Percentiles rank a stretch among this genome's conserved stretches.
Evolutionary conservation across 2,113 vertebrate genomes (phyloP).

Genomic region (Aix galericulata): DNA sequence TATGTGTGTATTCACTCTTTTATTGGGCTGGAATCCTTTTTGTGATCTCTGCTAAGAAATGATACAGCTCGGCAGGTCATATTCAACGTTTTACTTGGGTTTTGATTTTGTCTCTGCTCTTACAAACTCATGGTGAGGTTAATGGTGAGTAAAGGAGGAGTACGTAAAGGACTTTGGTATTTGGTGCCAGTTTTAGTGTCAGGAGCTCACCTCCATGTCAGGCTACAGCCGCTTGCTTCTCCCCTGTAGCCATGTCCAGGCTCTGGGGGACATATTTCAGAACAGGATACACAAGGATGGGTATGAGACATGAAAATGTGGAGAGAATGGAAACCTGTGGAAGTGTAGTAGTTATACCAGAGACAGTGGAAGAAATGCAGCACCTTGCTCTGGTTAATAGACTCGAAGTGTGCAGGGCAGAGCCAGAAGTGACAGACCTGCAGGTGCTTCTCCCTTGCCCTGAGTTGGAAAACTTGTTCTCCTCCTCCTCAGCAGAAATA

Average conservation of each 20-base stretch:
- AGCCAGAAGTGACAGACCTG: background rate
- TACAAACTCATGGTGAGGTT: background rate
- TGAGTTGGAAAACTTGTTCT: background rate
- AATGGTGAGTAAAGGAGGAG: background rate
- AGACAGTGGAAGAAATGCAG: background rate
- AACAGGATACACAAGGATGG: background rate
- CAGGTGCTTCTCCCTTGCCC: background rate
- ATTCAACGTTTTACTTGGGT: background rate
- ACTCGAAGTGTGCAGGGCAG: rapidly evolving
- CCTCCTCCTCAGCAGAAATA: background rate
- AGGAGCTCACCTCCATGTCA: background rate
- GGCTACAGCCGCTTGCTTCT: background rate
- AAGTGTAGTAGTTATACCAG: background rate
- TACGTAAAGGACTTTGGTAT: background rate
- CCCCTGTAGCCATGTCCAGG: background rate
- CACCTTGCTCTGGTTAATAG: background rate
- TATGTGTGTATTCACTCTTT: background rate
- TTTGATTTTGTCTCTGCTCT: conserved; percentile 6
- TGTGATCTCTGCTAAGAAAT: background rate
- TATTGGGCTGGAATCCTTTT: conserved; percentile 18
- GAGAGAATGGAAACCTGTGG: background rate
- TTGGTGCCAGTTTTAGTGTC: background rate
- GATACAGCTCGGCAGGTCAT: background rate
- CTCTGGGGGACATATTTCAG: background rate
- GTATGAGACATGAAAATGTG: background rate